Evolutionary conservation across 2,113 vertebrate species (phyloP), one percentile per base, ranked within the genome.

Genomic region (Capricornis sumatraensis): DNA sequence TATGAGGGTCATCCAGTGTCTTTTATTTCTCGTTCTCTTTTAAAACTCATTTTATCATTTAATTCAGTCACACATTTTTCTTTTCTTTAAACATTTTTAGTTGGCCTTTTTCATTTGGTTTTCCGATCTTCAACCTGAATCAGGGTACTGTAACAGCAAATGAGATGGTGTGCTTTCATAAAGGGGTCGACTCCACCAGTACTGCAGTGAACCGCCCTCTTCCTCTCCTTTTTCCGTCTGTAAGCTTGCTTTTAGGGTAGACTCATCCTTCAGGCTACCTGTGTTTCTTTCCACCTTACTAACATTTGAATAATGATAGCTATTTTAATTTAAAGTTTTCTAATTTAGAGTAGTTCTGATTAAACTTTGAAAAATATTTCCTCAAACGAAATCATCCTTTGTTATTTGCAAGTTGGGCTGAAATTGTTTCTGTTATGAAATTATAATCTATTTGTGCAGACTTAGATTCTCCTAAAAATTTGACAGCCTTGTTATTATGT

Each of bases 101-200:
- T 98, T 98, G 95, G 11, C 21, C 7, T 85, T 98, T 96, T 94
- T 45, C 94, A 30, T 78, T 97, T 96, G 45, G 47, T 86, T 93
- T 98, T 96, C 23, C 1, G 45, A 57, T 87, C 71, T 92, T 2
- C 53, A 33, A 0, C 64, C 21, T 81, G 64, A 96, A 60, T 93
- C 30, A 91, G 67, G 57, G 57, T 67, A 40, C 83, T 82, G 5
- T 87, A 91, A 74, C 1, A 25, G 1, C 21, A 45, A 40, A 47
- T 55, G 6, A 95, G 21, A 40, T 89, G 43, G 50, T 96, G 98
- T 94, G 97, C 98, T 98, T 97, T 93, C 96, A 13, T 92, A 97
- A 96, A 98, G 98, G 1, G 94, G 95, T 88, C 76, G 97, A 97
- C 97, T 94, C 97, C 97, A 88, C 97, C 97, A 50, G 9, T 94